phyloP scores from a whole-genome alignment of 2,113 vertebrate species.

The Heterotilapia buettikoferi region DNA sequence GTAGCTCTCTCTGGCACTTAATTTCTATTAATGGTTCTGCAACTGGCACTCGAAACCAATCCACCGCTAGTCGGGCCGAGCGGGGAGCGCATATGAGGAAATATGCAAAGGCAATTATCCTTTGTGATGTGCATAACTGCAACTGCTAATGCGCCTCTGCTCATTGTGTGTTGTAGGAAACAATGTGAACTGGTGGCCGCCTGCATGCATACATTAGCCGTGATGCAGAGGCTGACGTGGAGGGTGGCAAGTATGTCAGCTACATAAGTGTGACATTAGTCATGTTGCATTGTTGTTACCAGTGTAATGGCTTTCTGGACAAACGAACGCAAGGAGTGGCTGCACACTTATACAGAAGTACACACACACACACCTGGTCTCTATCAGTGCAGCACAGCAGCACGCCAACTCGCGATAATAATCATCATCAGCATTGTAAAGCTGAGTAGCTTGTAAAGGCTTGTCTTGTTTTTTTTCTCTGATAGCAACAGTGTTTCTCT shows the following conservation, averaged over 20 bases:
- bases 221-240: background rate
- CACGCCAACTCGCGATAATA: background rate
- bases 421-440: conserved; percentile 35
- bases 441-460: conserved; percentile 49
- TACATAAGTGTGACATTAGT: conserved; percentile 3
- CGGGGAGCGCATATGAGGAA: conserved; percentile 60
- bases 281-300: background rate
- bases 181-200: background rate
- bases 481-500: conserved; percentile 42
- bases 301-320: background rate
- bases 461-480: background rate
- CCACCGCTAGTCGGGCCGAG: conserved; percentile 30
- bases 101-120: conserved; percentile 73
- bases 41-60: conserved; percentile 67
- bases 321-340: background rate
- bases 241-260: background rate
- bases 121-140: conserved; percentile 60
- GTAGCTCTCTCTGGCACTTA: conserved; percentile 69
- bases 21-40: conserved; percentile 79
- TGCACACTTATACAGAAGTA: background rate
- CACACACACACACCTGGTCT: background rate
- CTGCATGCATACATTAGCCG: conserved; percentile 24
- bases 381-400: conserved; percentile 20
- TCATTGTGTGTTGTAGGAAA: conserved; percentile 53
- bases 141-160: conserved; percentile 58